Evolutionary conservation across 2,888 invertebrate genomes (phyloP), one percentile per base, ranked within the genome.

Genomic region (Siphlonurus alternatus): DNA sequence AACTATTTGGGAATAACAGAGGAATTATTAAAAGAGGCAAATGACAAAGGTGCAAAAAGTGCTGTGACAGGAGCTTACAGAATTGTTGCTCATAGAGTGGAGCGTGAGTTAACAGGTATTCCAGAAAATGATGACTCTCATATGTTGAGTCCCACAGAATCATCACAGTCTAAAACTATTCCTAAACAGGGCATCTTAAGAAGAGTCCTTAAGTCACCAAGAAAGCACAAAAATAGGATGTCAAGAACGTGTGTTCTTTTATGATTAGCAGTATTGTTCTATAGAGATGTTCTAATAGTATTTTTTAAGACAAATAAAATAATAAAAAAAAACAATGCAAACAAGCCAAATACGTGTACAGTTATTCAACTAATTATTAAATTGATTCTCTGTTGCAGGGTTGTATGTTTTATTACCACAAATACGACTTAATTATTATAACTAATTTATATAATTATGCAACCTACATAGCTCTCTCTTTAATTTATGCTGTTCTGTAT

Each of bases 61-160:
- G 80, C 83, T 67, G 78, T 87, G 53, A 83, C 85, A 61, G 87
- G 87, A 10, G 83, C 85, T 61, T 88, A 87, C 73, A 77, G 88
- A 59, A 87, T 88, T 66, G 77, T 86, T 51, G 77, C 86, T 66
- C 83, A 85, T 72, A 60, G 56, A n/a, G 56, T 56, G 7, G 56
- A 56, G 56, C 56, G 56, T 22, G 56, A 56, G 19, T 56, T 38
- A 38, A 38, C 38, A 10, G 38, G 38, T 38, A 38, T 38, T 15
- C 38, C 38, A 38, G 38, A 38, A 38, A 38, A 15, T 38, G 38
- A 38, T 38, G 38, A 38, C 5, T 10, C 7, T 38, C 38, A 38
- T 10, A 38, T 38, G 38, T 38, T 38, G 15, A 38, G 38, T 15
- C 38, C 38, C 5, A 38, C 38, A 15, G 38, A 38, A 15, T 38